Conservation (phyloP, 1,140 invertebrate genomes). For the Rhagoletis pomonella region DNA sequence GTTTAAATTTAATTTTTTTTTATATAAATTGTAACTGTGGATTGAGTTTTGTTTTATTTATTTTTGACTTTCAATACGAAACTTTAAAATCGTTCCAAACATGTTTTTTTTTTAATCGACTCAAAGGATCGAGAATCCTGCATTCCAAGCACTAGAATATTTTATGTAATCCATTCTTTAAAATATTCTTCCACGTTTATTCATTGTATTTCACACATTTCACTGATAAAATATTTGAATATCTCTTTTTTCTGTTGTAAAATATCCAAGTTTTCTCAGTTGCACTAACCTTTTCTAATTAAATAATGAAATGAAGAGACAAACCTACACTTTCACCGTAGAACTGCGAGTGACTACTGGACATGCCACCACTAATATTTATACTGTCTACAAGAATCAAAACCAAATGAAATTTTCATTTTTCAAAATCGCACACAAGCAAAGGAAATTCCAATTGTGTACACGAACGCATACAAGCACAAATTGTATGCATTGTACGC, state of each 20-base stretch:
- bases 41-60: too few relatives aligned
- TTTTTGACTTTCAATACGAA: not conserved
- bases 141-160: not conserved
- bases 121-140: not conserved
- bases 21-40: too few relatives aligned
- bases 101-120: too few relatives aligned
- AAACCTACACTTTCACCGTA: conserved; percentile 65
- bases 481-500: not conserved
- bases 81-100: not conserved
- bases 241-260: not conserved
- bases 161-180: not conserved
- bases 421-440: conserved; percentile 41
- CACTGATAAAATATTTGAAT: not conserved
- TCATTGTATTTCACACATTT: conserved; percentile 5
- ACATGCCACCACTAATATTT: conserved; percentile 72
- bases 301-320: conserved; percentile 52
- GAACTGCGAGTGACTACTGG: conserved; percentile 74
- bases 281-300: conserved; percentile 42
- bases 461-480: conserved; percentile 26
- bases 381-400: conserved; percentile 65
- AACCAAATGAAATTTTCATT: conserved; percentile 51
- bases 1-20: not conserved
- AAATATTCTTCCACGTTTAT: not conserved
- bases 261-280: not conserved
- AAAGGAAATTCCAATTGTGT: conserved; percentile 28